Evolutionary conservation across 2,113 vertebrate genomes (phyloP), one percentile per base, ranked within the genome.

Genomic region (Centropus unirufus): DNA sequence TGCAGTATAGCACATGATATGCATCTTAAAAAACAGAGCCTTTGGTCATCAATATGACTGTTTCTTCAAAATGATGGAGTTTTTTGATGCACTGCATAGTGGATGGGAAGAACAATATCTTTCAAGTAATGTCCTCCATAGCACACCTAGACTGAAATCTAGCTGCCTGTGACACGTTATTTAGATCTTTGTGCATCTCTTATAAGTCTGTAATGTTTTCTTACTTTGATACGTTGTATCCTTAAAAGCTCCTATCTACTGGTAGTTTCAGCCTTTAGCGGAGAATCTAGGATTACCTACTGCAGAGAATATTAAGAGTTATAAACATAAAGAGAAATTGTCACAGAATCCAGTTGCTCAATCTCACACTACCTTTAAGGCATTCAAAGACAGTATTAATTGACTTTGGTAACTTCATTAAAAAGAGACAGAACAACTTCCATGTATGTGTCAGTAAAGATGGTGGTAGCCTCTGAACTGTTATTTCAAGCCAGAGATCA

Each of bases 401-500:
- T 84, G 89, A 94, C 85, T 83, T 77, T 74, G 13, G 84, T 91
- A 66, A 49, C 36, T 82, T 89, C 84, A 70, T 84, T 88, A 81
- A 70, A 88, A 91, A 66, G 92, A 96, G 79, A 78, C n/a, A 85
- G 52, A 85, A 95, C 83, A 77, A 66, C 87, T 83, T 88, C 40
- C 61, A 95, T 91, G 78, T 79, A 19, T 62, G 61, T 91, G 88
- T 95, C 79, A 58, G 29, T 69, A 66, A 80, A 92, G 90, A 95
- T 95, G 87, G 42, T 32, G 76, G 70, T 34, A 66, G 69, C 83
- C 89, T 44, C 84, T 67, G 32, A 86, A 85, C 68, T 59, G 89
- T 76, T 83, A 75, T 92, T 95, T 89, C 11, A 24, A 95, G 89
- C 70, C 72, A 81, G 81, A 94, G 90, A 84, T 92, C 85, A 78